Conservation (phyloP, 2,797 vertebrate genomes). For the Siniperca undulata region DNA sequence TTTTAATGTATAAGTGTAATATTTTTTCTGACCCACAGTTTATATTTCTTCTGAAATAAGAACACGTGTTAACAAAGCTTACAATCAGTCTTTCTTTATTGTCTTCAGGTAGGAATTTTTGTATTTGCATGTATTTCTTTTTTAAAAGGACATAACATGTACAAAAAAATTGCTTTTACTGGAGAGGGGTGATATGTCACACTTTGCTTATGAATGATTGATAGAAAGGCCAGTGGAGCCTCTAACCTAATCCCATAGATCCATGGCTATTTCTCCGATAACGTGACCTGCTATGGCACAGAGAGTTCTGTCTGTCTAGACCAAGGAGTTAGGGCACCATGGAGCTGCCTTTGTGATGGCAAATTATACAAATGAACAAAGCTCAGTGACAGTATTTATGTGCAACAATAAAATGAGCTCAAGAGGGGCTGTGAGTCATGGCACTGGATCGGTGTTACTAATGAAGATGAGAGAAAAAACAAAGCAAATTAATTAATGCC, state of each 20-base stretch:
- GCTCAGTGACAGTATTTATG: conserved; percentile 33
- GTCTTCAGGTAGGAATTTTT: not conserved
- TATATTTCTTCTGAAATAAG: not conserved
- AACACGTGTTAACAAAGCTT: not conserved
- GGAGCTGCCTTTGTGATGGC: conserved; percentile 23
- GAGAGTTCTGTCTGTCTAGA: conserved; percentile 23
- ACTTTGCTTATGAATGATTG: conserved; percentile 59
- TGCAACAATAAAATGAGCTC: conserved; percentile 38
- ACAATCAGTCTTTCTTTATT: not conserved
- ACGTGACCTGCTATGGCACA: conserved; percentile 30
- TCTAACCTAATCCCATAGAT: conserved; percentile 58
- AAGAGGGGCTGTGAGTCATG: conserved; percentile 33
- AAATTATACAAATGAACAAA: conserved; percentile 43
- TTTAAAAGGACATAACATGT: not conserved
- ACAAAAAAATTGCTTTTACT: conserved; percentile 44
- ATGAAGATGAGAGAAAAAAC: not conserved
- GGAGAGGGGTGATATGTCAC: conserved; percentile 45
- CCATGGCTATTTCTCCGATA: conserved; percentile 48
- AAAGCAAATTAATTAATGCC: conserved; percentile 37
- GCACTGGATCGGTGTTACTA: not conserved
- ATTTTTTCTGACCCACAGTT: not conserved
- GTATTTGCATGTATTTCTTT: not conserved
- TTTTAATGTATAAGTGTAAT: not conserved
- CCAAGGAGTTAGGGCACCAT: conserved; percentile 13
- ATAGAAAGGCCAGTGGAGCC: conserved; percentile 56